Conservation (phyloP, 2,888 invertebrate species). For the Athripsodes cinereus region DNA sequence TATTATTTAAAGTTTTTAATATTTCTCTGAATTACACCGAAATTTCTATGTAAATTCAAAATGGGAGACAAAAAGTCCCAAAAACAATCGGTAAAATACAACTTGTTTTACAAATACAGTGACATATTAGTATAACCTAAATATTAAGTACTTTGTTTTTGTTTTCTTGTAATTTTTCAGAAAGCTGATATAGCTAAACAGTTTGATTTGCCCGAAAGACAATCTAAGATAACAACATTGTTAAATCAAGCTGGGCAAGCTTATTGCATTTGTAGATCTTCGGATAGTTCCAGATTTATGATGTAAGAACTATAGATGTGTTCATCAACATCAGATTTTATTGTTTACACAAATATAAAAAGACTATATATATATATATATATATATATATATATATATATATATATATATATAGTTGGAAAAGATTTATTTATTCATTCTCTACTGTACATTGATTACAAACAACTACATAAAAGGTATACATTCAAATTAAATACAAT, state of each 20-base stretch:
- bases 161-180: no score
- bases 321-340: no score
- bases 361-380: no score
- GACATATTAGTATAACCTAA: not conserved
- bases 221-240: constrained; percentile 83
- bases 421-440: no score
- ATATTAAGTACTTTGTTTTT: not conserved
- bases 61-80: constrained; percentile 23
- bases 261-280: constrained; percentile 91
- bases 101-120: not conserved
- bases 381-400: no score
- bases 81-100: constrained; percentile 24
- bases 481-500: no score
- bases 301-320: constrained; percentile 74
- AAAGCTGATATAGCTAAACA: constrained; percentile 87
- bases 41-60: constrained; percentile 1
- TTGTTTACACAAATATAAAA: no score
- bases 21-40: no score
- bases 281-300: constrained; percentile 94
- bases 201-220: constrained; percentile 81
- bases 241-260: constrained; percentile 86
- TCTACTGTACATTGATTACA: no score
- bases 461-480: no score
- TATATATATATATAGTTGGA: no score
- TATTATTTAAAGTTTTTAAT: no score